phyloP scores from a whole-genome alignment of 2,888 invertebrate species.

The Melanchra persicariae region DNA sequence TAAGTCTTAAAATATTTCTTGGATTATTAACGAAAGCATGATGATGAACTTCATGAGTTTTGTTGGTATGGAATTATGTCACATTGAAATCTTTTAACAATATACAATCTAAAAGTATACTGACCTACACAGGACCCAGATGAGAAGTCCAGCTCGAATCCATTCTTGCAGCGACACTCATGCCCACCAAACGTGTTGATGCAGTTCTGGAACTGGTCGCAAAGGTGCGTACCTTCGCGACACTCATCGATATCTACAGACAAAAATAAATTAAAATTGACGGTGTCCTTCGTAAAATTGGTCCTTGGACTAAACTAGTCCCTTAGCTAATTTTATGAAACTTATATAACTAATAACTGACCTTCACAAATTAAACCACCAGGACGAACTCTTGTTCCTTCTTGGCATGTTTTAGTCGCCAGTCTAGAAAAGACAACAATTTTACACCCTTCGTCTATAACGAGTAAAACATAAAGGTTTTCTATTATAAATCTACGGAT shows the following conservation, averaged over 20 bases:
- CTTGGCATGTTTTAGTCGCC: constrained; percentile 90
- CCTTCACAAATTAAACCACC: constrained; percentile 92
- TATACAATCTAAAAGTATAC: too few species aligned
- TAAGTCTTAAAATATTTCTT: neutral
- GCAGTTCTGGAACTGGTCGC: constrained; percentile 88
- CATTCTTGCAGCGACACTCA: constrained; percentile 88
- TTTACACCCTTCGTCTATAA: neutral
- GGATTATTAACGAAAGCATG: neutral
- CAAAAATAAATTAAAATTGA: neutral
- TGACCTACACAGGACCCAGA: constrained; percentile 86
- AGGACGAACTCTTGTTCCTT: constrained; percentile 88
- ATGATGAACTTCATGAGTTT: too few species aligned
- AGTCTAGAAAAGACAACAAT: constrained; percentile 63
- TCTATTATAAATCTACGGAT: neutral
- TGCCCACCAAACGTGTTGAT: constrained; percentile 89
- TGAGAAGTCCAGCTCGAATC: constrained; percentile 83
- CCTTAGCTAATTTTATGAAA: too few species aligned
- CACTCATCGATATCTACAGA: constrained; percentile 96
- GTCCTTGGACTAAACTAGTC: too few species aligned
- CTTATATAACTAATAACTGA: constrained; percentile 54
- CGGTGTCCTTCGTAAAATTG: too few species aligned
- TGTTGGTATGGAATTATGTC: too few species aligned
- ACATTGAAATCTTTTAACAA: too few species aligned
- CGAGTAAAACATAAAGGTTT: too few species aligned
- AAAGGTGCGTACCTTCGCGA: constrained; percentile 85